Conservation (phyloP, 2,113 vertebrate genomes). For the Cyphomyrus discorhynchus region DNA sequence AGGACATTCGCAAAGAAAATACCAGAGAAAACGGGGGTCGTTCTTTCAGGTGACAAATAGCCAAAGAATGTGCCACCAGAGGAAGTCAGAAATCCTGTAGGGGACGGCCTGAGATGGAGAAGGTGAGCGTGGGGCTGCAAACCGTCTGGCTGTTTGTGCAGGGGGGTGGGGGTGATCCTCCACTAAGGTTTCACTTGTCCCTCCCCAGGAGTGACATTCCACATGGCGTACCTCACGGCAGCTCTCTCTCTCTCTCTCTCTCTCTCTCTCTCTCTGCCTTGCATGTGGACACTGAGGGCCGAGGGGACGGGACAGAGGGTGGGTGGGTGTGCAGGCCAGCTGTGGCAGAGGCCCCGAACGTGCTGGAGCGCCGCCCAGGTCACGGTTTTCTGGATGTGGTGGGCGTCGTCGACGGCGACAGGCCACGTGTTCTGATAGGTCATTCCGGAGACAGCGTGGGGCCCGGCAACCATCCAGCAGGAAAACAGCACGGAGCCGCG, state of each 20-base stretch:
- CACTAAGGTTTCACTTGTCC: not conserved
- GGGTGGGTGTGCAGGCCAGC: not conserved
- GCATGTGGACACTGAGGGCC: not conserved
- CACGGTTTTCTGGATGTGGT: not conserved
- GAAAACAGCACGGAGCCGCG: not conserved
- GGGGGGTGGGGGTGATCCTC: not conserved
- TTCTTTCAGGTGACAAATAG: not conserved
- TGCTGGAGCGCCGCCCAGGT: not conserved
- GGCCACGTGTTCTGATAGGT: not conserved
- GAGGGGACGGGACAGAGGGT: not conserved
- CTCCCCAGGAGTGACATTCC: not conserved
- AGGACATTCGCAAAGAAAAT: not conserved
- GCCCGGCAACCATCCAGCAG: not conserved
- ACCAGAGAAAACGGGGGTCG: not conserved
- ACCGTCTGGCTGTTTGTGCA: not conserved
- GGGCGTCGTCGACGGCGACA: not conserved
- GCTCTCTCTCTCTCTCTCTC: not conserved
- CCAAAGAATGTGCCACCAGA: not conserved
- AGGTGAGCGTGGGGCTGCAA: not conserved
- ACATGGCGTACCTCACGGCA: not conserved
- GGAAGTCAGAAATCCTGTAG: not conserved
- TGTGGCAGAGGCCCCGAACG: not conserved
- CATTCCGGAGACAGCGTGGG: not conserved
- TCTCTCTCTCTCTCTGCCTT: not conserved
- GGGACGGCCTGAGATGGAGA: not conserved